Base-by-base conservation (phyloP, 2,888 invertebrate species). In the Oligia fasciuncula region DNA sequence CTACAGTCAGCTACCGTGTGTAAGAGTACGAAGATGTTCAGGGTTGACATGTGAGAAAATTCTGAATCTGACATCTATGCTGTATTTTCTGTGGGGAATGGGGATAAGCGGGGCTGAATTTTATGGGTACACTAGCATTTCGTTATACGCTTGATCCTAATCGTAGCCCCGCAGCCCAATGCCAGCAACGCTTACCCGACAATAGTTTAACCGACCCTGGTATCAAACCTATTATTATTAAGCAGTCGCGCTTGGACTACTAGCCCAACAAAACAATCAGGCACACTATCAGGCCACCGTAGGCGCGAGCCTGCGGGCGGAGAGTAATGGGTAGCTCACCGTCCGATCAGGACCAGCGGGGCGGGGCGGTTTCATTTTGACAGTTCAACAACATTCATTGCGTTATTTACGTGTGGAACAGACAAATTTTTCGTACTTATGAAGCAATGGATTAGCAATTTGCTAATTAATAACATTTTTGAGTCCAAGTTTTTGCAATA, bases 1-100 rank as follows among this genome's bases (percentile, higher is more conserved):
- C 54, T 9, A 66, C 29, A 68, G 62, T 54, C 66, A 63, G 68
- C 8, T 19, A 17, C 46, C 40, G 11, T 17, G 14, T 19, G 43
- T 14, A 29, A 29, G 51, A 35, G 23, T 54, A 43, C 40, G 29
- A 46, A 67, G 23, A 23, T 71, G 35, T 29, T 66, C 60, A 84
- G 66, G 77, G 66, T 40, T 81, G 46, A 4, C 63, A 29, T n/a
- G 1, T 14, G 35, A 29, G 6, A 29, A 46, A 1, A 68, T n/a
- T 67, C 11, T n/a, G n/a, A 46, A 67, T 46, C 51, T 14, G 2
- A 43, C 13, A 60, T 60, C 5, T 14, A 60, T 4, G 4, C 62
- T 29, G 6, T 17, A 29, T 63, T 63, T 63, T 17, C 8, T 63
- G 14, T 17, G 2, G 35, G 35, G 35, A 4, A 2, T 35, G 29